Evolutionary conservation across 2,888 invertebrate species (phyloP), one percentile per base, ranked within the genome.

Genomic region (Eumacrocentrus americanus): DNA sequence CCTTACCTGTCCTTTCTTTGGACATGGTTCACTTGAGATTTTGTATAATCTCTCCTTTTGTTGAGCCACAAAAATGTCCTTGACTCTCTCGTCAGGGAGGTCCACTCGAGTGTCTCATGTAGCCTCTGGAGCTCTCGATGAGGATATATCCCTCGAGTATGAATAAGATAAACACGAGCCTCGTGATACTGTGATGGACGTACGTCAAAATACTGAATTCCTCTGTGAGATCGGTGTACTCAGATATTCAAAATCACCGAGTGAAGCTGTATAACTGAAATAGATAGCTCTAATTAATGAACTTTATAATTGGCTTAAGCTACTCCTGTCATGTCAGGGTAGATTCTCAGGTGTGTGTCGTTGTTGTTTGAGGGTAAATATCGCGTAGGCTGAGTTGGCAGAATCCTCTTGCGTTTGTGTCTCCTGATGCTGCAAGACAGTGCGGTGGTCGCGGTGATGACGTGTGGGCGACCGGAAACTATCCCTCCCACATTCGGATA

Each of bases 401-500:
- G 23, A 40, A 29, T 23, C 20, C 44, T 42, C 20, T 25, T 44
- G 42, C 54, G 16, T 29, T 48, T 16, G 46, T 52, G 47, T 58
- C 46, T 38, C 46, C 38, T 25, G 40, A 25, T 57, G 46, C 22
- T 44, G 58, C 20, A 23, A 52, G 51, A 48, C 60, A 69, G 67
- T 69, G 66, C 70, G 72, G 70, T 74, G 73, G 67, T 67, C 69
- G 71, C 68, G 68, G 62, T 69, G 68, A 53, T 58, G 59, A 65
- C 65, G 72, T 72, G 77, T 77, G 73, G 74, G 76, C 72, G 75
- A 76, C 76, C 76, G 75, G 82, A 82, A 82, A 83, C 82, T 83
- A 83, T 83, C 84, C 85, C 84, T 84, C 83, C 85, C 85, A 85
- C 74, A 73, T 72, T 69, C 67, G 67, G 69, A 68, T 72, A 69